Evolutionary conservation across 1,140 invertebrate species (phyloP).

Genomic region (Arion vulgaris): DNA sequence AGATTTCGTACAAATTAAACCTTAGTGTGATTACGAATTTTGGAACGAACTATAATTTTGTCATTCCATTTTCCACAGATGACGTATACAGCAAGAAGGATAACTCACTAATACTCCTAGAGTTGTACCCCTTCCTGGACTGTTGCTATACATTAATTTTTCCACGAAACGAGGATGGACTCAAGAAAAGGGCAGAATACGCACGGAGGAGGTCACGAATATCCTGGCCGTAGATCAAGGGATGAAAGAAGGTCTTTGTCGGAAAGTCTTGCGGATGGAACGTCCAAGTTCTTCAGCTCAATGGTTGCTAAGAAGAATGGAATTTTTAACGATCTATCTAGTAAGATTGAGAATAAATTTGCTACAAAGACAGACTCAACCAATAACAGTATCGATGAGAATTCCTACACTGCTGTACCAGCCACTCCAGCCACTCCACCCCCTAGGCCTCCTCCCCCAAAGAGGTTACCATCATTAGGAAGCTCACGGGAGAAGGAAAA

Average conservation of each 20-base stretch:
- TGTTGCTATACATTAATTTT: neutral
- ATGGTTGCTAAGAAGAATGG: constrained; percentile 70
- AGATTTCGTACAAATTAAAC: no score
- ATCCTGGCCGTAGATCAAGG: constrained; percentile 43
- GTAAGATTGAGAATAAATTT: constrained; percentile 61
- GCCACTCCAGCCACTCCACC: constrained; percentile 39
- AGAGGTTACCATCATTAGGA: constrained; percentile 35
- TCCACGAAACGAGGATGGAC: neutral
- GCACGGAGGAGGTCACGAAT: neutral
- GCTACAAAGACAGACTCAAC: constrained; percentile 35
- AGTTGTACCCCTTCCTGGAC: neutral
- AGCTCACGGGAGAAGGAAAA: constrained; percentile 44
- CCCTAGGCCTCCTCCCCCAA: constrained; percentile 43
- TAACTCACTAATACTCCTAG: neutral
- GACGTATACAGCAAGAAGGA: neutral
- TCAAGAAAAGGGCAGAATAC: constrained; percentile 7
- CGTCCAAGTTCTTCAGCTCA: constrained; percentile 67
- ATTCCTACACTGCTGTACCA: constrained; percentile 29
- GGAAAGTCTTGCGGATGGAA: constrained; percentile 65
- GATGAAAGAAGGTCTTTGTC: constrained; percentile 54
- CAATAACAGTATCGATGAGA: constrained; percentile 12
- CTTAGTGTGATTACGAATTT: no score
- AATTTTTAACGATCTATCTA: constrained; percentile 65
- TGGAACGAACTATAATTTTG: no score
- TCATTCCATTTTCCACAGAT: neutral